phyloP scores from a whole-genome alignment of 1,140 invertebrate species.

The Drosophila tristis region DNA sequence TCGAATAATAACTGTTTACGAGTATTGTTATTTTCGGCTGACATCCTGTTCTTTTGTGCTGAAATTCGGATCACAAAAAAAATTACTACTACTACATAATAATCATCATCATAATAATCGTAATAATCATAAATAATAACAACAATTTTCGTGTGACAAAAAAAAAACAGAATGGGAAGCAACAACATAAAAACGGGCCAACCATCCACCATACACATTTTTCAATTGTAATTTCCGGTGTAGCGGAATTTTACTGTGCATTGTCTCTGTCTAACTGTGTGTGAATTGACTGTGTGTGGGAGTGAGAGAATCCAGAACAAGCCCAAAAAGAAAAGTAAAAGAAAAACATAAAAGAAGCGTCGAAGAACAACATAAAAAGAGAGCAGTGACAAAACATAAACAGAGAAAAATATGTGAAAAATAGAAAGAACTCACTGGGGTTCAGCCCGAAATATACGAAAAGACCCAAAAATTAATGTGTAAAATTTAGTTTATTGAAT shows the following conservation, averaged over 20 bases:
- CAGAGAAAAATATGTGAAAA: slow-evolving; percentile 52
- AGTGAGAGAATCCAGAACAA: slow-evolving; percentile 32
- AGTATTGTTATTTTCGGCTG: slow-evolving; percentile 37
- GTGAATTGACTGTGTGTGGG: slow-evolving; percentile 17
- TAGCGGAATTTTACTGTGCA: slow-evolving; percentile 74
- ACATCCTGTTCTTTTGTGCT: slow-evolving; percentile 62
- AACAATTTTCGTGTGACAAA: slow-evolving; percentile 52
- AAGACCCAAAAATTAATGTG: slow-evolving; percentile 11
- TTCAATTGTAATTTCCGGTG: slow-evolving; percentile 81
- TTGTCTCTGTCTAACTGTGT: slow-evolving; percentile 27
- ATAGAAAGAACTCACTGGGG: slow-evolving; percentile 15
- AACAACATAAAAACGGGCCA: slow-evolving; percentile 42
- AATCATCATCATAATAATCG: slow-evolving; percentile 35
- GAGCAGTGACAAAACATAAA: slow-evolving; percentile 53
- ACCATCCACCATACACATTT: slow-evolving; percentile 41
- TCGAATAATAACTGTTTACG: slow-evolving; percentile 15
- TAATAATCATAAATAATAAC: slow-evolving; percentile 52
- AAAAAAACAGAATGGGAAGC: slow-evolving; percentile 17
- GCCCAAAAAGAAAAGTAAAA: slow-evolving; percentile 37
- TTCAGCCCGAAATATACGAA: slow-evolving; percentile 4
- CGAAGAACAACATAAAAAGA: slow-evolving; percentile 24
- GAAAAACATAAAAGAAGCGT: slow-evolving; percentile 31
- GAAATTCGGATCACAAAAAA: slow-evolving; percentile 24
- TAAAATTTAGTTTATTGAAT: slow-evolving; percentile 58
- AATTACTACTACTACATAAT: slow-evolving; percentile 10